Conservation (phyloP, 2,113 vertebrate genomes). For the Tor tambroides region DNA sequence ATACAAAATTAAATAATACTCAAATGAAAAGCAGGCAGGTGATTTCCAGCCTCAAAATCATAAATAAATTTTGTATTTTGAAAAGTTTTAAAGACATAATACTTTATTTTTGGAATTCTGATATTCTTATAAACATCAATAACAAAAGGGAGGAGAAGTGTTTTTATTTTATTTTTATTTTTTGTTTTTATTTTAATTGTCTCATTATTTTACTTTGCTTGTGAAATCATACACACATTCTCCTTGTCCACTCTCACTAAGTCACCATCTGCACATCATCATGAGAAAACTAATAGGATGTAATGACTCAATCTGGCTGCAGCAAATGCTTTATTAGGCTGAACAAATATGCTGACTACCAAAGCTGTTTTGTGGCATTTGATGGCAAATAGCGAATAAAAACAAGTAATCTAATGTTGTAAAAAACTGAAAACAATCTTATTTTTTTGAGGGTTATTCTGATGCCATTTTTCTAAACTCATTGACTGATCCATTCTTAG, state of each 20-base stretch:
- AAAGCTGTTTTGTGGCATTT: neutral
- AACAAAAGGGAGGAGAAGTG: neutral
- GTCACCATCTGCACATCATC: neutral
- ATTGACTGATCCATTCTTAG: neutral
- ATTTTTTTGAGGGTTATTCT: neutral
- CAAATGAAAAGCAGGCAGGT: neutral
- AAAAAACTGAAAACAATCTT: neutral
- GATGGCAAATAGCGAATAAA: neutral
- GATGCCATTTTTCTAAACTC: neutral
- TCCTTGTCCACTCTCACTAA: neutral
- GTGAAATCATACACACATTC: neutral
- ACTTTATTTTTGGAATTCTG: neutral
- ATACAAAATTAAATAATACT: neutral
- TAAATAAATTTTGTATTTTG: too few species aligned
- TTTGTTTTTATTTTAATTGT: neutral
- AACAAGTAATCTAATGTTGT: neutral
- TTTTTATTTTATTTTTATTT: neutral
- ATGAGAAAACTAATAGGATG: slow-evolving; percentile 10
- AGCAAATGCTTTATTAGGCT: neutral
- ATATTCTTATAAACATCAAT: neutral
- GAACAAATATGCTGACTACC: neutral
- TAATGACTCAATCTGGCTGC: neutral
- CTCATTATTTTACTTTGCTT: slow-evolving; percentile 2
- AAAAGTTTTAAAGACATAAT: neutral
- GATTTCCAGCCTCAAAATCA: neutral